These are phyloP conservation scores for Arctia plantaginis DNA, from an alignment of 2,888 invertebrate genomes.

Conservation along the genomic window DNA sequence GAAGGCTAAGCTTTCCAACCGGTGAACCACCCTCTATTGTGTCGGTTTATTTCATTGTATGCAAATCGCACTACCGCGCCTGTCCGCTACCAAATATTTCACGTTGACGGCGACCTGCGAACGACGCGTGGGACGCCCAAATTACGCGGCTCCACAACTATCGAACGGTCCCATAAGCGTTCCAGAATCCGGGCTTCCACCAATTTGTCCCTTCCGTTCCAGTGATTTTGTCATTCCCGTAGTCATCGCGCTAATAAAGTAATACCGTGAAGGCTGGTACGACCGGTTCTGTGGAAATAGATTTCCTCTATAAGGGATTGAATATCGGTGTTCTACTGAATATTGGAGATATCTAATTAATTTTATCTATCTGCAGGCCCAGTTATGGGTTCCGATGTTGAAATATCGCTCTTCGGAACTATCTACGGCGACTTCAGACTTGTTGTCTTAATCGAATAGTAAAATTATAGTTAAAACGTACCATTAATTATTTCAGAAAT, in stretches of 20 bases:
- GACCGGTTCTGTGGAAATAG: conserved; percentile 60
- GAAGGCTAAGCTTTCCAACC: conserved; percentile 65
- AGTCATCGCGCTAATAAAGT: conserved; percentile 65
- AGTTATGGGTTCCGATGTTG: conserved; percentile 47
- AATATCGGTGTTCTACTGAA: conserved; percentile 52
- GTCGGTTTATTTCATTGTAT: conserved; percentile 77
- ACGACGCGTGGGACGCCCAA: conserved; percentile 67
- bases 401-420: conserved; percentile 49
- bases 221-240: conserved; percentile 70
- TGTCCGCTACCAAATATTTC: conserved; percentile 79
- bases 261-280: conserved; percentile 52
- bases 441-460: conserved; percentile 40
- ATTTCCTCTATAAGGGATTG: conserved; percentile 58
- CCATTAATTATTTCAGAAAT: conserved; percentile 31
- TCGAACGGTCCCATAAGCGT: conserved; percentile 69
- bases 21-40: conserved; percentile 74
- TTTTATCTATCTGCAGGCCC: conserved; percentile 51
- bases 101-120: conserved; percentile 63
- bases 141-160: conserved; percentile 69
- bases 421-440: conserved; percentile 41
- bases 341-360: conserved; percentile 59
- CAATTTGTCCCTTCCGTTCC: conserved; percentile 80
- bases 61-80: conserved; percentile 74
- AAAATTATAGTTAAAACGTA: conserved; percentile 28
- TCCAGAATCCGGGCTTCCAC: conserved; percentile 67